Base-by-base conservation (phyloP, 2,888 invertebrate species). In the Plagodis pulveraria region DNA sequence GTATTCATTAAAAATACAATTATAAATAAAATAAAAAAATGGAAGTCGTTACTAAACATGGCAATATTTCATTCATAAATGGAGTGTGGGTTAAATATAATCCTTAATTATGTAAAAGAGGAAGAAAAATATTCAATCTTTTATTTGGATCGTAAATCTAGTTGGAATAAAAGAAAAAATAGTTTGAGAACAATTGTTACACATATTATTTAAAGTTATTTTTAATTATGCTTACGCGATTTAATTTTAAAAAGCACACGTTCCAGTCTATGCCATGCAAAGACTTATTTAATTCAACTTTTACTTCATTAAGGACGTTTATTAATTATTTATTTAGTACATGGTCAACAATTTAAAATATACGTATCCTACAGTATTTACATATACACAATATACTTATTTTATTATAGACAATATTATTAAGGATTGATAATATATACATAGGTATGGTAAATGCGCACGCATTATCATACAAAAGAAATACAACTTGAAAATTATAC, bases 181-280 rank as follows among this genome's bases (percentile, higher is more conserved):
- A 38, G 44, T 50, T 40, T 42, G 22, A 44, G 33, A 5, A 8
- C 5, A 36, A n/a, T 45, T 22, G 32, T 36, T 46, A 41, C 44
- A 22, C 43, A 43, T 22, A 11, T 45, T 58, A 51, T 45, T 44
- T 44, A 22, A 22, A 22, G 22, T 22, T 22, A 22, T 22, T 22
- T 52, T 48, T 40, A 41, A 42, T 55, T 44, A 49, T 22, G 33
- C 50, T 35, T 56, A 33, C 48, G 55, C 58, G 45, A 52, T 46
- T 54, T 45, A 58, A 49, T 51, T 47, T 22, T 51, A 51, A 56
- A 59, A 69, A 61, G 62, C 66, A 60, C 58, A 57, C 50, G 12
- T 58, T 56, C 47, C 72, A 67, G 77, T 73, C 77, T 69, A 71
- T 74, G 75, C 76, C 64, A 71, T 54, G 77, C 74, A 77, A 69